Evolutionary conservation across 2,888 invertebrate genomes (phyloP).

Genomic region (Lamellibrachia columna): DNA sequence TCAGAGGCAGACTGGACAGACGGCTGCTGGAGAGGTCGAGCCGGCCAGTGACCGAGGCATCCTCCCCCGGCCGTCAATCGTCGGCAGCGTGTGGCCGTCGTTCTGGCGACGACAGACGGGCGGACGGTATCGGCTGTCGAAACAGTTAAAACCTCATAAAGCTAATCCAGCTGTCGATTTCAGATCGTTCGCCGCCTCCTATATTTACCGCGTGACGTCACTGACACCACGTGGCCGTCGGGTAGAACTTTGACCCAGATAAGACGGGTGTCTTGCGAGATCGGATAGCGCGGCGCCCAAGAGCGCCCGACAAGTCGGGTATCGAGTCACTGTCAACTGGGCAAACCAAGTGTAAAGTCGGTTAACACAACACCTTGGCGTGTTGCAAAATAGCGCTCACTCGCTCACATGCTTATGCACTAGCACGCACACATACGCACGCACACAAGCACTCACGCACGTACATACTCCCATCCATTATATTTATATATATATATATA

Average conservation of each 20-base stretch:
- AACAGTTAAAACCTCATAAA: neutral
- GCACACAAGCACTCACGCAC: neutral
- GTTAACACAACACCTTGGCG: too few species aligned
- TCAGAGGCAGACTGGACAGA: too few species aligned
- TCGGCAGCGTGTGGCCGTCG: neutral
- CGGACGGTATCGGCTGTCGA: neutral
- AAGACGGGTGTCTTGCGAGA: neutral
- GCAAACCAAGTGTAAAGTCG: neutral
- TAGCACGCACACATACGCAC: neutral
- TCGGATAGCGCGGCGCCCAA: neutral
- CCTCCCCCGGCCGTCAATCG: neutral
- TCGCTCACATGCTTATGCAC: too few species aligned
- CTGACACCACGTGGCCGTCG: neutral
- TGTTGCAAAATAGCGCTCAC: too few species aligned
- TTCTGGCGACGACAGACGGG: neutral
- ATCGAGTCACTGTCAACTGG: neutral
- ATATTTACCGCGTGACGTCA: neutral
- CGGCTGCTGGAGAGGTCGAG: neutral
- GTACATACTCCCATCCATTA: neutral
- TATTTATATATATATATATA: too few species aligned
- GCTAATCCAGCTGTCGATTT: neutral
- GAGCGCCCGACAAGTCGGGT: neutral
- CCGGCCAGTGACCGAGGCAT: neutral
- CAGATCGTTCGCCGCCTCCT: neutral
- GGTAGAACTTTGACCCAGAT: neutral